These are phyloP conservation scores for Phasia obesa DNA, from an alignment of 2,888 invertebrate species.

Conservation along the genomic window DNA sequence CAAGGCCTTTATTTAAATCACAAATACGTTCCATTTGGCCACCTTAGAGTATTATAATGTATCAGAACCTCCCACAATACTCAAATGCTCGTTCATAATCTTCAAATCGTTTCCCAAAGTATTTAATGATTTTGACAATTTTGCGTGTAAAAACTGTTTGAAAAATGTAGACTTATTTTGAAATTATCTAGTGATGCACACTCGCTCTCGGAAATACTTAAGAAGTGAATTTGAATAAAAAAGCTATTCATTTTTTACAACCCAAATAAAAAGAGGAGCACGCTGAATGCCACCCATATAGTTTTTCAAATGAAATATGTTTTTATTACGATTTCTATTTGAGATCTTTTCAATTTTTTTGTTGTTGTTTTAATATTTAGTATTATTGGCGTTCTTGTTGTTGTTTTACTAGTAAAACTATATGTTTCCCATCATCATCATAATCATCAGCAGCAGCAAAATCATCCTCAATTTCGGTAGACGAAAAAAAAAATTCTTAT, in stretches of 20 bases:
- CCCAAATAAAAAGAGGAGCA: neutral
- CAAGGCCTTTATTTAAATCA: too few species aligned
- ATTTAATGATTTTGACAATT: too few species aligned
- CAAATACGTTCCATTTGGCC: too few species aligned
- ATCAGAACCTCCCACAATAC: too few species aligned
- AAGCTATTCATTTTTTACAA: neutral
- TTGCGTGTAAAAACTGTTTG: too few species aligned
- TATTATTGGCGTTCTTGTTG: slow-evolving; percentile 33
- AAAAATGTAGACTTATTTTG: slow-evolving; percentile 5
- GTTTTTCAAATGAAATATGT: slow-evolving; percentile 52
- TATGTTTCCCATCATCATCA: too few species aligned
- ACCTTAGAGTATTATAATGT: too few species aligned
- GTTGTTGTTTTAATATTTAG: slow-evolving; percentile 20
- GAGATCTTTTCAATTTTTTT: slow-evolving; percentile 30
- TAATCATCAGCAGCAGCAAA: too few species aligned
- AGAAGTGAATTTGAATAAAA: slow-evolving; percentile 9
- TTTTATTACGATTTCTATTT: slow-evolving; percentile 44
- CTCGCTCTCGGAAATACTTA: neutral
- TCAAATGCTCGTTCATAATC: too few species aligned
- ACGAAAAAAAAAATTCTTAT: slow-evolving; percentile 12
- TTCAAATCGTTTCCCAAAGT: too few species aligned
- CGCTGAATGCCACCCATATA: slow-evolving; percentile 52
- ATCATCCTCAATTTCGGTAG: slow-evolving; percentile 21
- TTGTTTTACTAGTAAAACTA: slow-evolving; percentile 31
- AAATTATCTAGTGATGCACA: neutral